Evolutionary conservation across 2,113 vertebrate genomes (phyloP).

Genomic region (Diphyllodes magnificus): DNA sequence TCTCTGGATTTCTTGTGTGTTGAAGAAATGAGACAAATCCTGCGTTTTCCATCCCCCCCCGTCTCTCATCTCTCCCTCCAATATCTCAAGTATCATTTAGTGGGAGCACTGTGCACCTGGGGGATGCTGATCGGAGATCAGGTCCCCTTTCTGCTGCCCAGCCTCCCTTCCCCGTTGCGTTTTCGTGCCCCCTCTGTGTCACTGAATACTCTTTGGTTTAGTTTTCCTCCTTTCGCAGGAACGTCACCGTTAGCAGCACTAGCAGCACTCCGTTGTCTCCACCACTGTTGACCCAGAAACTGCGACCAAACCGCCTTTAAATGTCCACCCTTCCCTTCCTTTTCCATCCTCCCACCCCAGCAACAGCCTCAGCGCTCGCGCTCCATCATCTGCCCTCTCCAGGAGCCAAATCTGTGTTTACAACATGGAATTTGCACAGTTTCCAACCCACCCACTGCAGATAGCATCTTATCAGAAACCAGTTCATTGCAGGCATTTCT

Average conservation of each 20-base stretch:
- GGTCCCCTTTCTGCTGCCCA: neutral
- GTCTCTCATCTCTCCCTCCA: neutral
- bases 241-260: slow-evolving; percentile 61
- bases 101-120: slow-evolving; percentile 26
- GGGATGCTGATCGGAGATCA: neutral
- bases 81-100: slow-evolving; percentile 47
- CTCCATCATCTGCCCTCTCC: slow-evolving; percentile 19
- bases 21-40: slow-evolving; percentile 57
- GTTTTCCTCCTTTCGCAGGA: slow-evolving; percentile 46
- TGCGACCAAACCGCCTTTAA: neutral
- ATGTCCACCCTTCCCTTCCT: neutral
- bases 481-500: slow-evolving; percentile 50
- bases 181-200: slow-evolving; percentile 32
- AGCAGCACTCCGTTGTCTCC: slow-evolving; percentile 26
- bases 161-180: neutral
- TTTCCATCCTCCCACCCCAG: neutral
- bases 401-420: neutral
- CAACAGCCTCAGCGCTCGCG: neutral
- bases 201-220: slow-evolving; percentile 81
- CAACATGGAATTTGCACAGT: neutral
- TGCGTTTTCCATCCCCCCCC: neutral
- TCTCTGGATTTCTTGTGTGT: slow-evolving; percentile 23
- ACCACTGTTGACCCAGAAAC: neutral
- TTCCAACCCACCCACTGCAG: neutral
- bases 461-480: slow-evolving; percentile 6